Evolutionary conservation across 1,140 invertebrate species (phyloP), one percentile per base, ranked within the genome.

Genomic region (Oreohelix idahoensis): DNA sequence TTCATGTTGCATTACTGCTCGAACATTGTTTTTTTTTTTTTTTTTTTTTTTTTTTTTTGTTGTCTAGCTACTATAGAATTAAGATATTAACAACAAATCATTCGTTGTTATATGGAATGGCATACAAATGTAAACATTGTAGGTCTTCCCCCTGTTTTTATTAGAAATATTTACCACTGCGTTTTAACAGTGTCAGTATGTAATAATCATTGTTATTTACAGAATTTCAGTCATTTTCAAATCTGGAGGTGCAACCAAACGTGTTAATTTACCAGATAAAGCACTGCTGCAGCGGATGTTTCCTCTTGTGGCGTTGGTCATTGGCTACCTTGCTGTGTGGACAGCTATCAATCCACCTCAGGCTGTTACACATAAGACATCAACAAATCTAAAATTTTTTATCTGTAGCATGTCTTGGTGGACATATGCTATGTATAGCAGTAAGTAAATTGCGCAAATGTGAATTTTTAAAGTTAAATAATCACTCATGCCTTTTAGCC

Each of bases 181-280:
- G n/a, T n/a, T n/a, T n/a, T n/a, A n/a, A n/a, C 42, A 45, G 42
- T 45, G 15, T 45, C 42, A 45, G 5, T 45, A 45, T 45, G 5
- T 45, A 10, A 23, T 15, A 4, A n/a, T 58, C 1, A 32, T 29
- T 63, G 32, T 45, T 77, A 85, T 81, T 92, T 93, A 4, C 92
- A 97, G 97, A 87, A 97, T 98, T 42, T 98, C 97, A 0, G 93
- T 98, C 69, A 98, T 97, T 26, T 98, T 98, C 93, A 85, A 75
- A n/a, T 95, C 97, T n/a, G 96, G 98, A 0, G 97, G 98, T 90
- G 97, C 96, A 39, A 96, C 97, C 0, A 97, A 98, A 87, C 97
- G 97, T 91, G 95, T 98, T 29, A 97, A 97, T 89, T 93, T 98
- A 38, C 97, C 97, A 1, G 97, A 98, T 92, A 88, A 97, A 96